Evolutionary conservation across 2,888 invertebrate genomes (phyloP).

Genomic region (Chloroclysta siterata): DNA sequence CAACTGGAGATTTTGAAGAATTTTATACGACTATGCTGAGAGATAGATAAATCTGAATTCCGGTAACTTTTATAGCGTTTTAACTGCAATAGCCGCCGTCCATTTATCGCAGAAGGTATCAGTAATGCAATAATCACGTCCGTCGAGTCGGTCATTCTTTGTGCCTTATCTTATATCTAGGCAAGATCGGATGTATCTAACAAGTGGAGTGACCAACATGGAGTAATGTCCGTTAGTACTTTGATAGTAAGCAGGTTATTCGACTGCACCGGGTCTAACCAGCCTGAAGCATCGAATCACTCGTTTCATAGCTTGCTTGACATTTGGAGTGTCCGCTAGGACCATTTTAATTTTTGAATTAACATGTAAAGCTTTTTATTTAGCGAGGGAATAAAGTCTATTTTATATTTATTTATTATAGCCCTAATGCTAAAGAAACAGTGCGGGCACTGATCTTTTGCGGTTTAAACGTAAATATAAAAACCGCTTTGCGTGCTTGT

Average conservation of each 20-base stretch:
- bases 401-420: no score
- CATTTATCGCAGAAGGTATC: constrained; percentile 35
- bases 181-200: constrained; percentile 45
- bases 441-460: constrained; percentile 10
- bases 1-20: neutral
- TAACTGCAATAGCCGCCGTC: constrained; percentile 22
- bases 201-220: constrained; percentile 56
- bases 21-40: neutral
- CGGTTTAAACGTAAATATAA: constrained; percentile 9
- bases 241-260: constrained; percentile 17
- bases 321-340: no score
- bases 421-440: neutral
- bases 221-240: constrained; percentile 61
- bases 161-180: constrained; percentile 53
- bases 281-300: neutral
- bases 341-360: no score
- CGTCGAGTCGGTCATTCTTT: constrained; percentile 53
- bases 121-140: constrained; percentile 40
- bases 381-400: no score
- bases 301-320: no score
- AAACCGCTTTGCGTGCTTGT: constrained; percentile 27
- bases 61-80: constrained; percentile 24
- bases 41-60: constrained; percentile 24
- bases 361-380: no score
- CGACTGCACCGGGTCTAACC: neutral